These are phyloP conservation scores for Ictalurus punctatus DNA, from an alignment of 2,113 vertebrate species.

Conservation along the genomic window DNA sequence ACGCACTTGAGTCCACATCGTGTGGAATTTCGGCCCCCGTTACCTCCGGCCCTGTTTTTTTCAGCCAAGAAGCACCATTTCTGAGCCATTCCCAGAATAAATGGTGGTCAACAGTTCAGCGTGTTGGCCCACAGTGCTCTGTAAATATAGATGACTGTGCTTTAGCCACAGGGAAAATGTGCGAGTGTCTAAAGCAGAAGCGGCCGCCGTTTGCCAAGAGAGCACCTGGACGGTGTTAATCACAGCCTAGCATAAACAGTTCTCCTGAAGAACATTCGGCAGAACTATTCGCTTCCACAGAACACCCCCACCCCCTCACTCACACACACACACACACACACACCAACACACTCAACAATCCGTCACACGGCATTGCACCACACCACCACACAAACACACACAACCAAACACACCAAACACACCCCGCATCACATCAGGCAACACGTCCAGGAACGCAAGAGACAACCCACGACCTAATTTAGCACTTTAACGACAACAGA, in stretches of 20 bases:
- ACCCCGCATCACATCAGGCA: neutral
- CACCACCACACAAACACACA: constrained; percentile 33
- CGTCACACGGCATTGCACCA: constrained; percentile 13
- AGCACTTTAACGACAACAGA: constrained; percentile 3
- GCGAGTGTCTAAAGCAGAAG: constrained; percentile 70
- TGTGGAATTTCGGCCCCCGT: constrained; percentile 45
- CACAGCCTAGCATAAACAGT: constrained; percentile 85
- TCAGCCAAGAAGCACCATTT: constrained; percentile 61
- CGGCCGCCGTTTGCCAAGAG: constrained; percentile 73
- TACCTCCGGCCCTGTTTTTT: constrained; percentile 30
- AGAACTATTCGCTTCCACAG: constrained; percentile 59
- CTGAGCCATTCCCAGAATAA: constrained; percentile 74
- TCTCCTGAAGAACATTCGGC: constrained; percentile 74
- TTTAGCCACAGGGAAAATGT: constrained; percentile 72
- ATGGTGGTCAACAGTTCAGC: constrained; percentile 81
- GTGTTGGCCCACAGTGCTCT: constrained; percentile 65
- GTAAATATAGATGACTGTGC: constrained; percentile 73
- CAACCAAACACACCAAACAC: constrained; percentile 39
- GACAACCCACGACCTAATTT: constrained; percentile 12
- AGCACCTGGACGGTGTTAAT: constrained; percentile 97
- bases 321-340: constrained; percentile 21
- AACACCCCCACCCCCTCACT: constrained; percentile 3
- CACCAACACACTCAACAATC: constrained; percentile 28
- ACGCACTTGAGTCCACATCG: neutral
- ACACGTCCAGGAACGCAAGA: constrained; percentile 29